Percentiles rank a stretch among this genome's conserved stretches.
Conservation (phyloP, 2,113 vertebrate genomes). For the Xerus inauris region DNA sequence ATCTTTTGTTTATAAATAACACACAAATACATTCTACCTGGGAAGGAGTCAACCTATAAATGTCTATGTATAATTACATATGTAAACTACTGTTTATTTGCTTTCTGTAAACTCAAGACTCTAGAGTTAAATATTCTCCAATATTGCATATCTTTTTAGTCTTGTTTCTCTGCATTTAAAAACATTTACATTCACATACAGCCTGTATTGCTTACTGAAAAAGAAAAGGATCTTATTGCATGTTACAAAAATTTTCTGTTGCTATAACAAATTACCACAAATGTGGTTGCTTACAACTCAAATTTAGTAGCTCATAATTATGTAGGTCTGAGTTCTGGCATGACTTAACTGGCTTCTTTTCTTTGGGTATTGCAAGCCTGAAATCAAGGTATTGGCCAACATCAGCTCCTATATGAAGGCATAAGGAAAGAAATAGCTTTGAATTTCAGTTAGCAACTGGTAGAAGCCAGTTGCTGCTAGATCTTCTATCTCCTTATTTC, state of each 20-base stretch:
- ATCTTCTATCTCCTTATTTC: not conserved
- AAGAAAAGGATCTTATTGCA: not conserved
- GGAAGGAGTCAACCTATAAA: not conserved
- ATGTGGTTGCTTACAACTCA: not conserved
- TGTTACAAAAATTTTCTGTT: not conserved
- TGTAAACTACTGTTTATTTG: not conserved
- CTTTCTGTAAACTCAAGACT: not conserved
- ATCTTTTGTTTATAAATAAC: conserved; percentile 13
- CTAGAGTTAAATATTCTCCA: not conserved
- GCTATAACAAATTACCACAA: not conserved
- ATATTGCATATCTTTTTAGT: not conserved
- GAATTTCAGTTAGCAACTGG: not conserved
- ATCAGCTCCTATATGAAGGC: not conserved
- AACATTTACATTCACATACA: not conserved
- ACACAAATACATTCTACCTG: not conserved
- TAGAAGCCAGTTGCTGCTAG: not conserved
- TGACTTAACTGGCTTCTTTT: not conserved
- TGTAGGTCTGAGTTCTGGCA: not conserved
- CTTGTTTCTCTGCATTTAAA: not conserved
- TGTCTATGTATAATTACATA: not conserved
- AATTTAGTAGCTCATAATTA: not conserved
- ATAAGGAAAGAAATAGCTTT: not conserved
- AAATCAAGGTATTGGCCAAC: not conserved
- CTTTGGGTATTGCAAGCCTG: not conserved
- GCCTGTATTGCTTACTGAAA: not conserved